A percentile compares a stretch with the other conserved stretches of the same genome.
phyloP scores from a whole-genome alignment of 1,140 invertebrate genomes.

The Drosophila ogumai region DNA sequence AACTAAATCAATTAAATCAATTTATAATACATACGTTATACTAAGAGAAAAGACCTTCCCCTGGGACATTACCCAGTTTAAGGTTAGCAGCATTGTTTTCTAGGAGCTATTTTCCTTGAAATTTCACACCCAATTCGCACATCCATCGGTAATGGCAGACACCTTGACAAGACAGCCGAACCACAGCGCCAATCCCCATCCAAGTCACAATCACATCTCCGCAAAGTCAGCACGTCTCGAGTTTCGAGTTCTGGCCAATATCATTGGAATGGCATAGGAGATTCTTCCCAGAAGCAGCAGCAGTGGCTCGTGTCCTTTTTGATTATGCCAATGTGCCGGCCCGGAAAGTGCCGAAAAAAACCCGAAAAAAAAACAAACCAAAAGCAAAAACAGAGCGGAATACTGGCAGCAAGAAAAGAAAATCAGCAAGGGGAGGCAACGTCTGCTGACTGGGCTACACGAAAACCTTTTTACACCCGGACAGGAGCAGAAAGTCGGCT shows the following conservation, averaged over 20 bases:
- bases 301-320: constrained; percentile 69
- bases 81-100: constrained; percentile 1
- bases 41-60: neutral
- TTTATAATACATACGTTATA: neutral
- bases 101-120: neutral
- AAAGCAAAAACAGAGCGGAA: constrained; percentile 14
- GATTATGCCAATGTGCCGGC: constrained; percentile 68
- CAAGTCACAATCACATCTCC: constrained; percentile 49
- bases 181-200: constrained; percentile 5
- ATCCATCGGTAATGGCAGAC: constrained; percentile 27
- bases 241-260: constrained; percentile 65
- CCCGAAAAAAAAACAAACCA: constrained; percentile 36
- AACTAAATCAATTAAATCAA: neutral
- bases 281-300: neutral
- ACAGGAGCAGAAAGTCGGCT: constrained; percentile 47
- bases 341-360: constrained; percentile 23
- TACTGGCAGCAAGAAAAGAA: constrained; percentile 20
- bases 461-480: constrained; percentile 67
- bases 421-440: constrained; percentile 7
- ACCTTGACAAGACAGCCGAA: constrained; percentile 54
- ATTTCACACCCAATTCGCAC: constrained; percentile 9
- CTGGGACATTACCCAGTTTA: neutral
- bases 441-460: constrained; percentile 62
- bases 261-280: constrained; percentile 34
- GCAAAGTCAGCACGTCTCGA: constrained; percentile 53